Base-by-base conservation (phyloP, 92 coral and sea anemone genomes). In the Desmophyllum pertusum region DNA sequence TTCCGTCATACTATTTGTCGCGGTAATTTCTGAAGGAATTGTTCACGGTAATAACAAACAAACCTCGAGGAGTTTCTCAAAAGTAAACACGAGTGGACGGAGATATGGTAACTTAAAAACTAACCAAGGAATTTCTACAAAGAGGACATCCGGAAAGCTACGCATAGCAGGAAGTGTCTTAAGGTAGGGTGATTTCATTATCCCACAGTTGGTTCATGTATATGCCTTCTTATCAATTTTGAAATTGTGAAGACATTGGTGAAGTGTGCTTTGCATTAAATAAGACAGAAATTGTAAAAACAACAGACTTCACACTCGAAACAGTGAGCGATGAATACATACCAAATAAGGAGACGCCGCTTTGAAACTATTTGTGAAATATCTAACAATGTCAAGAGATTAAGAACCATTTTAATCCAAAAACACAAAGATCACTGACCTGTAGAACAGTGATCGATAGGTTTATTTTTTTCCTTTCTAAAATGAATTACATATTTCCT, bases 1-100 rank as follows among this genome's bases (percentile, higher is more conserved):
- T 41, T 2, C 42, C 17, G 79, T 72, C 30, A 53, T 82, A 29
- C 19, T 82, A 10, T 4, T 57, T 31, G 71, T 43, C 45, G 62
- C 79, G 72, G 68, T 72, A 70, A 25, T 82, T 7, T 55, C 86
- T 25, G 79, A 61, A 11, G 79, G 86, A 53, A 27, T 57, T 41
- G n/a, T 82, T 38, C 59, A 41, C 33, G 30, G 25, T 6, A 82
- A 57, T 23, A 15, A 11, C 1, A 73, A 40, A 40, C 45, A 27
- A 27, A 40, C 63, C 48, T 39, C 70, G 41, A 42, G 76, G 21
- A 35, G 33, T 23, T 40, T 52, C n/a, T 25, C 62, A 3, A 73
- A n/a, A 33, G 10, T 50, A 23, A n/a, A 50, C 84, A 10, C 68
- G 57, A 21, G 1, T 10, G 70, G 70, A 40, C 36, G 40, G 57